These are phyloP conservation scores for Pediacus dermestoides DNA, from an alignment of 2,888 invertebrate species.

Conservation along the genomic window DNA sequence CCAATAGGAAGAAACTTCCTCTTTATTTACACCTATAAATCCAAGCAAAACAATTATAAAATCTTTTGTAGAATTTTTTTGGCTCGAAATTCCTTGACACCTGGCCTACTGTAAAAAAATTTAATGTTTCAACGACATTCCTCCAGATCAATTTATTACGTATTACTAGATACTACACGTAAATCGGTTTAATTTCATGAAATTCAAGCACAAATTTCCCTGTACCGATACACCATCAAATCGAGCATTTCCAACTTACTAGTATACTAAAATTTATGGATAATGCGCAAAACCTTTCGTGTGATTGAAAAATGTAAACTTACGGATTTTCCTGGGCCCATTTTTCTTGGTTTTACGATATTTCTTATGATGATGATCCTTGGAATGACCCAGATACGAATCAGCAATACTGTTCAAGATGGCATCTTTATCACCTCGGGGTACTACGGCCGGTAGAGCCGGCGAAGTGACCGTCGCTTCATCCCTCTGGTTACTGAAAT, in stretches of 20 bases:
- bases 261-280: too few species aligned
- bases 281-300: too few species aligned
- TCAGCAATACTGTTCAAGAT: conserved; percentile 69
- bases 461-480: conserved; percentile 33
- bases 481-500: conserved; percentile 23
- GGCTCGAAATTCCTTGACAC: too few species aligned
- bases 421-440: conserved; percentile 66
- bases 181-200: too few species aligned
- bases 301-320: too few species aligned
- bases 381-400: conserved; percentile 56
- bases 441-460: conserved; percentile 56
- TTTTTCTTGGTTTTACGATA: conserved; percentile 47
- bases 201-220: too few species aligned
- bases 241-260: too few species aligned
- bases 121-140: background rate
- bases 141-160: conserved; percentile 1
- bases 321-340: conserved; percentile 47
- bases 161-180: too few species aligned
- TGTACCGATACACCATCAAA: too few species aligned
- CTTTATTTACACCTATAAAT: too few species aligned
- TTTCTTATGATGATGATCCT: conserved; percentile 47
- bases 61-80: too few species aligned
- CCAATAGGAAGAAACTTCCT: background rate
- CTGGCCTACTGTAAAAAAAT: conserved; percentile 3
- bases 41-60: too few species aligned